phyloP scores from a whole-genome alignment of 2,113 vertebrate genomes.

The Paratilapia polleni region DNA sequence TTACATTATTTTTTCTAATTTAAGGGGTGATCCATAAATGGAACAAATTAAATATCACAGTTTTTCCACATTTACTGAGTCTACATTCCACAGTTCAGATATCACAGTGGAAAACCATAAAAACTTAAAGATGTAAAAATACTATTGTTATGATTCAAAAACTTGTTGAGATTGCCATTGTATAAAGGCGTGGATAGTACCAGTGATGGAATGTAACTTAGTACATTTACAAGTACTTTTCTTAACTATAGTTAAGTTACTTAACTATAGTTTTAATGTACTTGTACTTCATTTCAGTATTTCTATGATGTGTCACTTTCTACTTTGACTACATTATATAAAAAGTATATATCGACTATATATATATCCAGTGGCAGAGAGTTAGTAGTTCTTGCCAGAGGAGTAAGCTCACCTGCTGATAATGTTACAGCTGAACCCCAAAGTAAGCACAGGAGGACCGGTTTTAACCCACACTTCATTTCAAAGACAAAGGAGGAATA shows the following conservation, averaged over 20 bases:
- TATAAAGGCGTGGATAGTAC: background rate
- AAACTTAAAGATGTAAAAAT: background rate
- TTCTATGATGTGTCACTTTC: background rate
- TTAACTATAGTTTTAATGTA: background rate
- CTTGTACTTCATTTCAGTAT: background rate
- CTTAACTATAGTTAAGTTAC: no score
- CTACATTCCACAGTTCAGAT: background rate
- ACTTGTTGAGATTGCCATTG: background rate
- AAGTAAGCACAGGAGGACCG: no score
- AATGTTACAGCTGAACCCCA: no score
- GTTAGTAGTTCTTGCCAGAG: no score
- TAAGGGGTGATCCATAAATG: background rate
- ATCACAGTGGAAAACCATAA: background rate
- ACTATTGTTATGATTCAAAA: background rate
- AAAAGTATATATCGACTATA: no score
- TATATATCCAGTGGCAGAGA: no score
- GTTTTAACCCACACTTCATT: no score
- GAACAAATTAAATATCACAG: background rate
- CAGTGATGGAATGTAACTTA: background rate
- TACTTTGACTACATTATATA: no score
- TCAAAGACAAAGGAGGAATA: no score
- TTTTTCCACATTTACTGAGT: background rate
- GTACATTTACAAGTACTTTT: background rate
- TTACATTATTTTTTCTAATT: background rate
- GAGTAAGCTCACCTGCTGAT: no score